Evolutionary conservation across 2,888 invertebrate genomes (phyloP).

Genomic region (Pristionchus exspectatus): DNA sequence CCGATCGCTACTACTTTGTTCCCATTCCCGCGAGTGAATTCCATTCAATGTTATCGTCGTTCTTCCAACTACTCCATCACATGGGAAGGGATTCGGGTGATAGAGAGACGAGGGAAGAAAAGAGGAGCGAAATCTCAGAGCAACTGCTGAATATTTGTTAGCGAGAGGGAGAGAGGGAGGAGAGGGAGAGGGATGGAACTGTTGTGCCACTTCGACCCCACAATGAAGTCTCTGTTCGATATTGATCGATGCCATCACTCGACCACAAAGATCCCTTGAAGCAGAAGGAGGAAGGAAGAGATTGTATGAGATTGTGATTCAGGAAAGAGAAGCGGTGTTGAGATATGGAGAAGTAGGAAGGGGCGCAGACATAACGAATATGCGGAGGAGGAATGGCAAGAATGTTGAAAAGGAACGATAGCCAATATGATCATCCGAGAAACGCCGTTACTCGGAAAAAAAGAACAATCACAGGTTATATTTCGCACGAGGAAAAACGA

Average conservation of each 20-base stretch:
- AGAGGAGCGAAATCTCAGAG: conserved; percentile 15
- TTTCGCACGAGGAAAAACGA: too few species aligned
- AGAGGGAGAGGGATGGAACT: conserved; percentile 12
- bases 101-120: conserved; percentile 18
- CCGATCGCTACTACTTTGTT: background rate
- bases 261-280: background rate
- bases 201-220: conserved; percentile 35
- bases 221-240: conserved; percentile 23
- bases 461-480: too few species aligned
- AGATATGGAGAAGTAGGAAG: conserved; percentile 18
- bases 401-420: background rate
- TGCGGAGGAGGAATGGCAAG: conserved; percentile 1
- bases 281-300: background rate
- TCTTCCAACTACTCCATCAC: conserved; percentile 38
- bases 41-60: conserved; percentile 37
- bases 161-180: conserved; percentile 1
- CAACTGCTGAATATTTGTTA: conserved; percentile 52
- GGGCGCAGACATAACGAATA: conserved; percentile 29
- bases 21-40: background rate
- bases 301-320: conserved; percentile 35
- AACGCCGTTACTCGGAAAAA: background rate
- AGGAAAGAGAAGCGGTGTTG: background rate
- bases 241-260: conserved; percentile 1
- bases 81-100: conserved; percentile 4
- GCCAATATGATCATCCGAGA: background rate